These are phyloP conservation scores for Siderastrea radians DNA, from an alignment of 92 coral and sea anemone genomes.

Conservation along the genomic window DNA sequence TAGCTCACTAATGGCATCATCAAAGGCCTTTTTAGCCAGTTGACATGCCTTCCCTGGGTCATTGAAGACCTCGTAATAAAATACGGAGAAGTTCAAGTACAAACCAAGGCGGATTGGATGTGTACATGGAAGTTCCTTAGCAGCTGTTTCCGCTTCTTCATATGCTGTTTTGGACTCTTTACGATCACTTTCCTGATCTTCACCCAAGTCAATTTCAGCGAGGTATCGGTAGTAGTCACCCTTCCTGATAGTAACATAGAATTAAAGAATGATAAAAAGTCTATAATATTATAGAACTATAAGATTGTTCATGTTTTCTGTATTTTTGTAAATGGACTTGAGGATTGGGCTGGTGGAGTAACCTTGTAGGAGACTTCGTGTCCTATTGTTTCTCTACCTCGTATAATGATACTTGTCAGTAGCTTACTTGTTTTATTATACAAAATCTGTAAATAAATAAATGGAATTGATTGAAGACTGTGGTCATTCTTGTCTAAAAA, in stretches of 20 bases:
- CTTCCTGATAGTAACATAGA: constrained; percentile 63
- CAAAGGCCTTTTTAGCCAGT: constrained; percentile 84
- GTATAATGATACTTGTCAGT: too few relatives aligned
- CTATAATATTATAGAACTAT: background rate
- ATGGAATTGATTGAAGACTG: too few relatives aligned
- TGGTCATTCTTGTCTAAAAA: too few relatives aligned
- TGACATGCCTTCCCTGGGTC: constrained; percentile 69
- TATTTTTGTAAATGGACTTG: too few relatives aligned
- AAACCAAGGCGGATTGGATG: constrained; percentile 88
- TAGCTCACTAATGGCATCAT: constrained; percentile 79
- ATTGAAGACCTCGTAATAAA: constrained; percentile 79
- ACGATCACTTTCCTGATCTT: constrained; percentile 14
- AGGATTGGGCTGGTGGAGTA: too few relatives aligned
- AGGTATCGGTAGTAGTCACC: constrained; percentile 95
- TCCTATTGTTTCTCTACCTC: too few relatives aligned
- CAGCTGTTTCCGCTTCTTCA: background rate
- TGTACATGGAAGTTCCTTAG: constrained; percentile 46
- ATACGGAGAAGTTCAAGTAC: constrained; percentile 90
- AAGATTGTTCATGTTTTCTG: too few relatives aligned
- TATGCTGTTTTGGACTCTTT: background rate
- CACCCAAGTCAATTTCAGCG: constrained; percentile 79
- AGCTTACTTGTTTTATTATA: too few relatives aligned
- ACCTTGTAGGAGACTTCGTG: too few relatives aligned
- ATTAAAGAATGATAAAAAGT: background rate
- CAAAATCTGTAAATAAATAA: too few relatives aligned